Conservation (phyloP, 2,113 vertebrate species). For the Piaya cayana region DNA sequence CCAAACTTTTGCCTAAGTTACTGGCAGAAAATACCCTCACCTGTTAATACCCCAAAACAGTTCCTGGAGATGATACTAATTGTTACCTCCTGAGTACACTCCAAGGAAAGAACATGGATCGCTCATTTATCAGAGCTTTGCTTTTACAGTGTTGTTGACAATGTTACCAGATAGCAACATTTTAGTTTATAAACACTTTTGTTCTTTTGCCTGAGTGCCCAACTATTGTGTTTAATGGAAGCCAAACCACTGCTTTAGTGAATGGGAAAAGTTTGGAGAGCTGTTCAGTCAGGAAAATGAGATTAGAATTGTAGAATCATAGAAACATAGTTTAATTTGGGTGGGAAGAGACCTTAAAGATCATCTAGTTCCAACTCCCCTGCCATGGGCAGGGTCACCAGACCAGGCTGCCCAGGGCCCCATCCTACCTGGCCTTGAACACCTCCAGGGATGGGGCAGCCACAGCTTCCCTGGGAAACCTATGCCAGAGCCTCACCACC, state of each 20-base stretch:
- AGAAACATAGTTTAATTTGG: too few relatives aligned
- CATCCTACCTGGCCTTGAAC: too few relatives aligned
- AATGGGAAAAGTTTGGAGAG: background rate
- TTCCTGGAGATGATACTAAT: background rate
- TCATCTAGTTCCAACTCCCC: too few relatives aligned
- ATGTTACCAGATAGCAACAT: background rate
- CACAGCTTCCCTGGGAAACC: too few relatives aligned
- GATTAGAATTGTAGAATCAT: too few relatives aligned
- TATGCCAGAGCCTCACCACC: too few relatives aligned
- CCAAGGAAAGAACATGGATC: rapidly evolving
- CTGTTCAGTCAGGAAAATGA: background rate
- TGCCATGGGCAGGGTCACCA: too few relatives aligned
- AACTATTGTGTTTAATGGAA: background rate
- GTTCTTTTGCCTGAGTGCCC: background rate
- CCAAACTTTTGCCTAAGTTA: background rate
- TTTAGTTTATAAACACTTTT: background rate
- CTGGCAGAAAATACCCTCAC: background rate
- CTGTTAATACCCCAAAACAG: background rate
- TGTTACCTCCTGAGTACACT: rapidly evolving
- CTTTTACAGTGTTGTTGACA: background rate
- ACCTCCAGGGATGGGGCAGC: too few relatives aligned
- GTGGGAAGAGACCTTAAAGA: too few relatives aligned
- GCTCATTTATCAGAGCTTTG: background rate
- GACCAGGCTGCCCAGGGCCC: too few relatives aligned
- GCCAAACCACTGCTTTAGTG: background rate